Percentiles rank a stretch among this genome's conserved stretches.
These are phyloP conservation scores for Diabrotica undecimpunctata DNA, from an alignment of 1,140 invertebrate species.

Conservation along the genomic window DNA sequence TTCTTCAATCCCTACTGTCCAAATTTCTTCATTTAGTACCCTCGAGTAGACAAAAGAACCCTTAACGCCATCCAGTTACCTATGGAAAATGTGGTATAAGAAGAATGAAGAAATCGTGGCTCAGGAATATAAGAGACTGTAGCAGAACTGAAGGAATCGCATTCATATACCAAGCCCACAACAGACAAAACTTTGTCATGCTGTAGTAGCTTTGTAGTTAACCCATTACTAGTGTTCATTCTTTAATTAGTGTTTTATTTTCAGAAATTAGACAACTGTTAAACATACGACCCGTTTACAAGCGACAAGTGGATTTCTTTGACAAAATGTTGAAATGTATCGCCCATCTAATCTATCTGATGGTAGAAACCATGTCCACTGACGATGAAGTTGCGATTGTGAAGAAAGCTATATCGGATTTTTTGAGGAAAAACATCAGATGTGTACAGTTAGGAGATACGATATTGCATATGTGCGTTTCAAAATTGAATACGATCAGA, in stretches of 20 bases:
- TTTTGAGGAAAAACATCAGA: conserved; percentile 63
- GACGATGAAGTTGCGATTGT: conserved; percentile 49
- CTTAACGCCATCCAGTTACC: no score
- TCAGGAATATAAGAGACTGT: no score
- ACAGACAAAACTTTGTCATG: no score
- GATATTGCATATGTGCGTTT: conserved; percentile 76
- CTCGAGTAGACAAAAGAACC: no score
- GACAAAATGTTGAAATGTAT: conserved; percentile 76
- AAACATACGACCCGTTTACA: conserved; percentile 65
- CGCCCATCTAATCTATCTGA: conserved; percentile 75
- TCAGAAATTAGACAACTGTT: conserved; percentile 60
- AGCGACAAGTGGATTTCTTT: conserved; percentile 77
- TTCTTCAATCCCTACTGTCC: no score
- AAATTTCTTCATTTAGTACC: no score
- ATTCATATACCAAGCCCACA: no score
- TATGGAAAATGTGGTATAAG: no score
- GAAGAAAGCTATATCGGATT: conserved; percentile 49
- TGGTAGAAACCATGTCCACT: conserved; percentile 60
- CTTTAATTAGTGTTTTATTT: conserved; percentile 20
- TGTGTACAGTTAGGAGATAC: conserved; percentile 72
- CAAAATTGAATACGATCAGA: conserved; percentile 73
- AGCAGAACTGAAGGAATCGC: no score
- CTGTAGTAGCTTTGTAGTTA: no score
- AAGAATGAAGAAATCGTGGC: no score
- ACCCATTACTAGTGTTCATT: no score